Base-by-base conservation (phyloP, 2,888 invertebrate species). In the Luperina testacea region DNA sequence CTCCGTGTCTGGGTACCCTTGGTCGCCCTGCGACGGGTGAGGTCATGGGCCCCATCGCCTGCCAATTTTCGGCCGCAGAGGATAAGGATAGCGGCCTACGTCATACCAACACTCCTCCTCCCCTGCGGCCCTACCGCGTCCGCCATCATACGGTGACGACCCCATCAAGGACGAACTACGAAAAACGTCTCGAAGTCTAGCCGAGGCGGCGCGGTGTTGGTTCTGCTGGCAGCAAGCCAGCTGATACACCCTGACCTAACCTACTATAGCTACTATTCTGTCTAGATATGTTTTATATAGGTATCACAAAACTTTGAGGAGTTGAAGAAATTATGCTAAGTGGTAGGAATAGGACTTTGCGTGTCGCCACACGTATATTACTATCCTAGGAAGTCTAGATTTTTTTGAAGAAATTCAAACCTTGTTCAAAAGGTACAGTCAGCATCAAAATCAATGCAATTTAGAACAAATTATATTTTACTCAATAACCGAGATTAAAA, bases 181-280 rank as follows among this genome's bases (percentile, higher is more conserved):
- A 32, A 32, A 32, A 87, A 88, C 88, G 90, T 89, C 91, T 88
- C 85, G 76, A 80, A 91, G 92, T 91, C 90, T 90, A 91, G 92
- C 82, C 91, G 82, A 80, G 80, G 87, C 86, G 91, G 88, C 88
- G 89, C 82, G 85, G 75, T 84, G 87, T 82, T 88, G 80, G 63
- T 38, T 48, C 53, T 73, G 81, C 87, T 94, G 94, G 94, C 94
- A 89, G 27, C 75, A 42, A 81, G 93, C 94, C 94, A 94, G 89
- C 84, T 82, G 82, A 85, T 88, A 90, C 89, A 89, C 87, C 89
- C 89, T 88, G 82, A 89, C 90, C 88, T 88, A 87, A 82, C 81
- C 75, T 82, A 84, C 82, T 84, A 77, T 79, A 72, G 81, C 82
- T 85, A 88, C 83, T 84, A 74, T 78, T 79, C 51, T 68, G 67